Evolutionary conservation across 2,888 invertebrate species (phyloP), one percentile per base, ranked within the genome.

Genomic region (Lasioglossum lativentre): DNA sequence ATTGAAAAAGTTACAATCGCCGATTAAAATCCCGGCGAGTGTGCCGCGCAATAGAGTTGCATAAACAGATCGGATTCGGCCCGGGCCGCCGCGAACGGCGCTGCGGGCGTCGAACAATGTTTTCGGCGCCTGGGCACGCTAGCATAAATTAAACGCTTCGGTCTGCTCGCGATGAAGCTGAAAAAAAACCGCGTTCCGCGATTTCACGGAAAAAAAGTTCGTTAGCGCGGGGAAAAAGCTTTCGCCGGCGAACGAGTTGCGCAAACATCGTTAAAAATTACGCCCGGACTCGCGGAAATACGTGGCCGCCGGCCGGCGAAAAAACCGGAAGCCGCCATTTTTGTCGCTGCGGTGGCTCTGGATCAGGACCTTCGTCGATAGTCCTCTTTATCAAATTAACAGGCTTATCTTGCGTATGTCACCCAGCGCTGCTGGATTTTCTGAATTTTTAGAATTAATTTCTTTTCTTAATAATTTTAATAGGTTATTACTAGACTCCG

Each of bases 261-360:
- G 63, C 63, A 66, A 78, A 70, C 77, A 70, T 70, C 52, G 77
- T 78, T 78, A 56, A 78, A 78, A 78, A 52, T 78, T 78, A 47
- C 68, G 68, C 19, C 40, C 10, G 23, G 42, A 34, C 27, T 70
- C 56, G n/a, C 10, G 27, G 56, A 59, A 27, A 59, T 27, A 27
- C 56, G 56, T 23, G 56, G 10, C 12, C 4, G 6, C n/a, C n/a
- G 12, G 56, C 23, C 52, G 3, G 56, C 0, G 3, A 16, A 63
- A 63, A 30, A 63, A 59, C 27, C 30, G 14, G 30, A 30, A 30
- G 63, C 63, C 14, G 63, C 63, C 14, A 63, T 63, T 27, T 63
- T 63, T 63, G 63, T 63, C 63, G 14, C 1, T 16, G 30, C 56
- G 56, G 10, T 23, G 10, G n/a, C 23, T 16, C 52, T 23, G 52